These are phyloP conservation scores for Zelleria hepariella DNA, from an alignment of 2,888 invertebrate species.

Conservation along the genomic window DNA sequence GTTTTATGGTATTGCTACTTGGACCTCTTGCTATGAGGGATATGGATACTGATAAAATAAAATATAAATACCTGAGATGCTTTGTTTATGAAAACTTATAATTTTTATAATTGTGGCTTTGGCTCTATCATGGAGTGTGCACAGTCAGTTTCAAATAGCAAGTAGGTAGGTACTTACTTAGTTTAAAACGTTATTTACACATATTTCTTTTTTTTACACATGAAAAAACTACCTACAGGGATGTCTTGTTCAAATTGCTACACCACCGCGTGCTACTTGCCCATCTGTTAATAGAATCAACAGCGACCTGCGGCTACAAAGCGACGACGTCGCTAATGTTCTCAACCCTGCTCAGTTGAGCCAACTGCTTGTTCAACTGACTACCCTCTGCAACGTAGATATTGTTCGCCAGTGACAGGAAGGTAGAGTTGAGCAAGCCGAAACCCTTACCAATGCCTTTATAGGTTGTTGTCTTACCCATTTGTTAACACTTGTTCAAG, in stretches of 20 bases:
- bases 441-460: slow-evolving; percentile 22
- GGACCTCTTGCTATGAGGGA: too few species aligned
- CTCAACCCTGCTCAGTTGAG: slow-evolving; percentile 11
- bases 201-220: too few species aligned
- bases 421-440: slow-evolving; percentile 24
- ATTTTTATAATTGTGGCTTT: too few species aligned
- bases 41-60: too few species aligned
- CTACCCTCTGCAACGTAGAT: slow-evolving; percentile 25
- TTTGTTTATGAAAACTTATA: too few species aligned
- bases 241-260: background rate
- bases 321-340: slow-evolving; percentile 28
- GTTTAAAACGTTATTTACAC: too few species aligned
- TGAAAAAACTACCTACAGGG: too few species aligned
- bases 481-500: background rate
- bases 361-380: slow-evolving; percentile 22
- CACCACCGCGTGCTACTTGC: slow-evolving; percentile 13
- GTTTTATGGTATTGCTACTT: too few species aligned
- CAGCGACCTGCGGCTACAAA: slow-evolving; percentile 19
- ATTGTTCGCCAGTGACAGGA: slow-evolving; percentile 33
- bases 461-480: slow-evolving; percentile 12
- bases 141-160: background rate
- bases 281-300: slow-evolving; percentile 21
- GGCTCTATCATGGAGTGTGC: background rate
- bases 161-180: background rate
- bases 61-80: too few species aligned